These are phyloP conservation scores for Danaus melanippus DNA, from an alignment of 1,140 invertebrate genomes.

Conservation along the genomic window DNA sequence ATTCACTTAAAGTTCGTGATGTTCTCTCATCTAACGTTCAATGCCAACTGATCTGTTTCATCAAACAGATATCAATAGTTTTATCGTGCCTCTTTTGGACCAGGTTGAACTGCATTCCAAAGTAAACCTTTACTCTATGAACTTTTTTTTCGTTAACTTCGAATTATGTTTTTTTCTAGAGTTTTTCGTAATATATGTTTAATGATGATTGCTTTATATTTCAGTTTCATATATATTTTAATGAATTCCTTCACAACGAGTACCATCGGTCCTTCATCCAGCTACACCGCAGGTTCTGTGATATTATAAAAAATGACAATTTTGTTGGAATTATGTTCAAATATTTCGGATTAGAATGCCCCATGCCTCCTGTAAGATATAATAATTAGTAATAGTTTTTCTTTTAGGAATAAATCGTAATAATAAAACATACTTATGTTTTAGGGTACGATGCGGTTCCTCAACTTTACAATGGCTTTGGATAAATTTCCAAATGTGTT, in stretches of 20 bases:
- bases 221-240: slow-evolving; percentile 27
- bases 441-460: slow-evolving; percentile 21
- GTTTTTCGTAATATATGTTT: too few relatives aligned
- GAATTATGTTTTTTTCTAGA: too few relatives aligned
- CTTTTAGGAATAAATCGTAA: neutral
- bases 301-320: slow-evolving; percentile 22
- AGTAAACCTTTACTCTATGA: too few relatives aligned
- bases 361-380: slow-evolving; percentile 25
- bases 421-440: slow-evolving; percentile 1
- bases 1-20: too few relatives aligned
- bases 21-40: too few relatives aligned
- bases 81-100: too few relatives aligned
- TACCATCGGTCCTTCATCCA: slow-evolving; percentile 34
- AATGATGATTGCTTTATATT: slow-evolving; percentile 4
- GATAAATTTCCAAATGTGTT: slow-evolving; percentile 29
- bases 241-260: slow-evolving; percentile 32
- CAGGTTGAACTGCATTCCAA: too few relatives aligned
- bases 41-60: too few relatives aligned
- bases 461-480: slow-evolving; percentile 26
- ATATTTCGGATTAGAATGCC: slow-evolving; percentile 23
- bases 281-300: slow-evolving; percentile 28
- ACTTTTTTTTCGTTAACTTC: too few relatives aligned
- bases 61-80: too few relatives aligned
- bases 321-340: slow-evolving; percentile 2
- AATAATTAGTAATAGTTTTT: neutral